Conservation (phyloP, 2,113 vertebrate species). For the Ammodytes marinus region DNA sequence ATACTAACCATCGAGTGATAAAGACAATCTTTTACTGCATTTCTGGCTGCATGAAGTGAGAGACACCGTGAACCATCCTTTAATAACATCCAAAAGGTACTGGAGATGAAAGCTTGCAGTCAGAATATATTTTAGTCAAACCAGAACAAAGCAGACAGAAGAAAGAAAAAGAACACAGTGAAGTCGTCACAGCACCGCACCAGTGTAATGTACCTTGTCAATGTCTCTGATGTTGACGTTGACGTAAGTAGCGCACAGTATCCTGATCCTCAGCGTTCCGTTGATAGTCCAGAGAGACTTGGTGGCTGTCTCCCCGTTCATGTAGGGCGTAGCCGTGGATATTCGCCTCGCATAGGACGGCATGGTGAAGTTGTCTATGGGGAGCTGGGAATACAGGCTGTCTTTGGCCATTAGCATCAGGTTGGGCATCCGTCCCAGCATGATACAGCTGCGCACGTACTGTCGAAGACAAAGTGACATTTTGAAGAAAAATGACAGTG, state of each 20-base stretch:
- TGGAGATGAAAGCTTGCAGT: slow-evolving; percentile 14
- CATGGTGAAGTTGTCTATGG: slow-evolving; percentile 96
- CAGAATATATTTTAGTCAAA: slow-evolving; percentile 12
- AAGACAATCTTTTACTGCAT: background rate
- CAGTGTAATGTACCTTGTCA: slow-evolving; percentile 89
- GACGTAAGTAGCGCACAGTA: slow-evolving; percentile 98
- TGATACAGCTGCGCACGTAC: slow-evolving; percentile 99
- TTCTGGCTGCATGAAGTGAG: background rate
- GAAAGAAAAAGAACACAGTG: slow-evolving; percentile 2
- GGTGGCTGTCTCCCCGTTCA: slow-evolving; percentile 97
- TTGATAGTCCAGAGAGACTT: slow-evolving; percentile 95
- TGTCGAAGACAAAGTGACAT: slow-evolving; percentile 72
- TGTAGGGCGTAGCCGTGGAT: slow-evolving; percentile 98
- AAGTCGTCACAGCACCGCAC: background rate
- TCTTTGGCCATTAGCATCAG: slow-evolving; percentile 99
- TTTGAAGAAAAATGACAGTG: slow-evolving; percentile 18
- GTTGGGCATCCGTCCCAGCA: slow-evolving; percentile 98
- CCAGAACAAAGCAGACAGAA: background rate
- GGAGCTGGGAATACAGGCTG: slow-evolving; percentile 96
- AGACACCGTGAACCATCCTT: background rate
- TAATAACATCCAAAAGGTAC: background rate
- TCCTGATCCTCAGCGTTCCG: slow-evolving; percentile 92
- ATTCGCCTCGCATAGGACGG: slow-evolving; percentile 96
- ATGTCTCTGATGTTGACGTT: slow-evolving; percentile 99
- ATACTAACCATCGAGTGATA: background rate